phyloP scores from a whole-genome alignment of 2,797 vertebrate genomes.

The Phoeniculus purpureus region DNA sequence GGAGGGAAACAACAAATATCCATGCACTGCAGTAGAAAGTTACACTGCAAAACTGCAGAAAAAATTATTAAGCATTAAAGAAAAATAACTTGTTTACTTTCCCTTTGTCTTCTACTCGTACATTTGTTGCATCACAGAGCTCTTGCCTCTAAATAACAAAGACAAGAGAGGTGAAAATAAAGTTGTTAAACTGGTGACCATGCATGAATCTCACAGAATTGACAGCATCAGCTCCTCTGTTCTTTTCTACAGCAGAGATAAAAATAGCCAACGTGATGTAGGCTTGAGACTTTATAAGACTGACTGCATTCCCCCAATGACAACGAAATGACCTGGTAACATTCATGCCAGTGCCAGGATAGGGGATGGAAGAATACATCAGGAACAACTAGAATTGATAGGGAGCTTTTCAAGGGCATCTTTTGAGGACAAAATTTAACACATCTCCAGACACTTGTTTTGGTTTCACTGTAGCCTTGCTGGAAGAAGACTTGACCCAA shows the following conservation, averaged over 20 bases:
- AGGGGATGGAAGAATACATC: not conserved
- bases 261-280: conserved; percentile 9
- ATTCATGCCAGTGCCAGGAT: not conserved
- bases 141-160: not conserved
- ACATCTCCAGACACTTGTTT: not conserved
- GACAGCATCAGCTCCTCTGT: conserved; percentile 25
- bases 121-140: not conserved
- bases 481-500: not conserved
- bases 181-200: conserved; percentile 50
- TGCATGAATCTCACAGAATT: conserved; percentile 20
- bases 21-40: not conserved
- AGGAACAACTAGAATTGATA: not conserved
- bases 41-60: not conserved
- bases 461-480: not conserved
- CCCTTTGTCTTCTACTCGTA: not conserved
- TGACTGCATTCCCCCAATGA: not conserved
- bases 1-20: not conserved
- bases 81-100: not conserved
- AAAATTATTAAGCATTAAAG: not conserved
- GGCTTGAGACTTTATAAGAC: not conserved
- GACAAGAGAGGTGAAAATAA: conserved; percentile 47
- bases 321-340: not conserved
- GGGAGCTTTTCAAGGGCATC: not conserved
- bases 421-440: not conserved
- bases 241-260: conserved; percentile 13